Evolutionary conservation across 2,888 invertebrate species (phyloP), one percentile per base, ranked within the genome.

Genomic region (Polietes domitor): DNA sequence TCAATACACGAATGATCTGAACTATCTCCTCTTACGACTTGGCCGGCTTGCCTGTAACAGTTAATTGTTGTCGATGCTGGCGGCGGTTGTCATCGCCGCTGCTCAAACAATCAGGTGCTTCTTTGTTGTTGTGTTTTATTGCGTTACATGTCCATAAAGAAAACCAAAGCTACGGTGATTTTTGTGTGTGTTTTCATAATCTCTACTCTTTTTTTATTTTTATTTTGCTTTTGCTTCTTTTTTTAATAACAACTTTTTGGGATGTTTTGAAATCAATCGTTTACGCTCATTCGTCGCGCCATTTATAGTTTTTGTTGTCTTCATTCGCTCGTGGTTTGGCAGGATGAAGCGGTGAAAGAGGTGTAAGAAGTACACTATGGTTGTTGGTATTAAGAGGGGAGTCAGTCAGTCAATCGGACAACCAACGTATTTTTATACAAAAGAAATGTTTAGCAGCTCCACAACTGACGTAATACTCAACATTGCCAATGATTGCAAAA

Each of bases 401-500:
- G 9, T 1, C 10, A 37, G 37, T n/a, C n/a, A n/a, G n/a, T n/a
- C 37, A 28, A n/a, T 21, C 28, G 10, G 61, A 4, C n/a, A 3
- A 28, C 61, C 6, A 12, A 12, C 32, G n/a, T 61, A 24, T 21
- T 28, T 28, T 7, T 58, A 9, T 4, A 9, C 26, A 19, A 53
- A 63, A 47, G 58, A 63, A 71, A 63, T 63, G 24, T 19, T 43
- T 37, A 61, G 15, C 26, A 24, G n/a, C 55, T 50, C 5, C 7
- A 12, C 1, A n/a, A 50, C 41, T 82, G 77, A 82, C 74, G 82
- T 82, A 78, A 82, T 71, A 43, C 24, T 43, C 17, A 68, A 68
- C 55, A 53, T 21, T 70, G 55, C 17, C 70, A 75, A 47, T 17
- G 26, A 41, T 74, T 70, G 77, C 53, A 63, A 43, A 70, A 61